Base-by-base conservation (phyloP, 2,888 invertebrate species). In the Ariolimax columbianus region DNA sequence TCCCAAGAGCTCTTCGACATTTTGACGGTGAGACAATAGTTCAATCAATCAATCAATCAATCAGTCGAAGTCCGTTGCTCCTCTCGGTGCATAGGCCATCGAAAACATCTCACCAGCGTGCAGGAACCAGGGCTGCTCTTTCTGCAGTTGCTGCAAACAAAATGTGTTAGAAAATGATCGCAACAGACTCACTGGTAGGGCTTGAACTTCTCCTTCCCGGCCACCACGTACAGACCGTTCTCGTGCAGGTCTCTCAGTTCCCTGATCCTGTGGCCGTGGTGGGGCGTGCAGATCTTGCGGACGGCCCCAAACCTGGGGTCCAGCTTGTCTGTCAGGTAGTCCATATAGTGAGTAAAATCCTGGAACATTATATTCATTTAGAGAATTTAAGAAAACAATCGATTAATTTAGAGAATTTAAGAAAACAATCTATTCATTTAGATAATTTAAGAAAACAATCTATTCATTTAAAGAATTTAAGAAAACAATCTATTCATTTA, bases 291-390 rank as follows among this genome's bases (percentile, higher is more conserved):
- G 33, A 87, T 83, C 68, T 83, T 85, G 11, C 85, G 70, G 14
- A 87, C 82, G 6, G 85, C 85, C 1, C 87, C 87, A 59, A 85
- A 87, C 7, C 75, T 43, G 0, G 87, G 87, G 11, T 77, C 55
- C 33, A 87, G 70, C 73, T 59, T 55, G 30, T 85, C 85, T 30
- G 87, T 87, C 26, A 87, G 84, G 68, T 85, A 68, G 82, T 87
- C 87, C 83, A 85, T n/a, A 75, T 85, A 87, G 66, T 85, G 82
- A 0, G 77, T 11, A 23, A 85, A 33, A 51, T 87, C 87, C 66
- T 81, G 83, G 38, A 51, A 75, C 19, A 55, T 23, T 23, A 17
- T 17, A 47, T 7, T 11, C 17, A 47, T 11, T 11, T 47, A 7
- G 17, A 11, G 7, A 47, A 47, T 7, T 47, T 55, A 55, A 55